A percentile compares a stretch with the other conserved stretches of the same genome.
phyloP scores from a whole-genome alignment of 1,140 invertebrate species.

The Lysiphlebus fabarum region DNA sequence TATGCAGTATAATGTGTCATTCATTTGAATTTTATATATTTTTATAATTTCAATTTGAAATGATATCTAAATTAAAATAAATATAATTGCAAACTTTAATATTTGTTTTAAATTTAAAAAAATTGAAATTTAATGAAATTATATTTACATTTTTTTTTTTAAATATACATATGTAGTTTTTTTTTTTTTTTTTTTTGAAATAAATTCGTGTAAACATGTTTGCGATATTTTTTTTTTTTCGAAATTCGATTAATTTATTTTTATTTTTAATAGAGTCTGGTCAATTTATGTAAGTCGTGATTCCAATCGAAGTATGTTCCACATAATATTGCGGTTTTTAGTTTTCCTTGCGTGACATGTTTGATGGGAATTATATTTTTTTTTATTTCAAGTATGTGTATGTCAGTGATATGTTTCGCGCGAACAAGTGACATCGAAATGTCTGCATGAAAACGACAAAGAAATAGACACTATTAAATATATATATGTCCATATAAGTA shows the following conservation, averaged over 20 bases:
- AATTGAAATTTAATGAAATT: background rate
- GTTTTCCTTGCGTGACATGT: conserved; percentile 26
- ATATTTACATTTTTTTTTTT: background rate
- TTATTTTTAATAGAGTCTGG: background rate
- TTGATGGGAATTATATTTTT: background rate
- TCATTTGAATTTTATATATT: no score
- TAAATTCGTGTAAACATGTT: background rate
- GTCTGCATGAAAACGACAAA: background rate
- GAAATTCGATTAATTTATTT: background rate
- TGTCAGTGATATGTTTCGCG: conserved; percentile 18
- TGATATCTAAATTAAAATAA: no score
- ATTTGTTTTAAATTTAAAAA: conserved; percentile 1
- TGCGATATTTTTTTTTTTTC: background rate
- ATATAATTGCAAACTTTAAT: conserved; percentile 4
- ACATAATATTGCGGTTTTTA: conserved; percentile 13
- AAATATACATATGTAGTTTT: background rate
- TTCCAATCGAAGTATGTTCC: background rate
- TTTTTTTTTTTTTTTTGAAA: background rate
- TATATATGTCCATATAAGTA: no score
- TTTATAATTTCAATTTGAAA: no score
- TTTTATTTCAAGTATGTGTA: no score
- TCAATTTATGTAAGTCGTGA: background rate
- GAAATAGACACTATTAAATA: conserved; percentile 4
- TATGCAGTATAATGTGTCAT: conserved; percentile 13
- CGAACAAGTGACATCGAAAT: conserved; percentile 18